phyloP scores from a whole-genome alignment of 2,113 vertebrate genomes.

The Calidris pugnax region DNA sequence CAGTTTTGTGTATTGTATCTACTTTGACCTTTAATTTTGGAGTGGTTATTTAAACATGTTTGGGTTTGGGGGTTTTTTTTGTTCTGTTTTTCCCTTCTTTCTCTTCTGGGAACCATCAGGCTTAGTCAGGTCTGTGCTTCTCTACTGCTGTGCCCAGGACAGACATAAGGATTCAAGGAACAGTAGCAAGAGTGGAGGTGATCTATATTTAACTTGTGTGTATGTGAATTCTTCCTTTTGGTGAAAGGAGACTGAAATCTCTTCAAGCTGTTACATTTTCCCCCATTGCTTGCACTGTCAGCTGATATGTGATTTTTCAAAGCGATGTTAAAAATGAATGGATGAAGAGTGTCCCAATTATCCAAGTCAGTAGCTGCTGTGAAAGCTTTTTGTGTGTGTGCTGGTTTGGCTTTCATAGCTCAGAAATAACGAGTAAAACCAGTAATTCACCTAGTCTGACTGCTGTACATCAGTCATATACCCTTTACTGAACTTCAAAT shows the following conservation, averaged over 20 bases:
- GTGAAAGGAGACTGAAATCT: not conserved
- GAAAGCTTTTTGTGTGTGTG: rapidly evolving
- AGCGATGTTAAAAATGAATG: not conserved
- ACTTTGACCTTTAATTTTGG: not conserved
- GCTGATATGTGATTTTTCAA: conserved; percentile 3
- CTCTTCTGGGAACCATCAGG: not conserved
- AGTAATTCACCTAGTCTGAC: not conserved
- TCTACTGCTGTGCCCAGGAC: not conserved
- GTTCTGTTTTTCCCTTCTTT: not conserved
- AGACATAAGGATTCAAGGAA: not conserved
- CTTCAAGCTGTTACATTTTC: not conserved
- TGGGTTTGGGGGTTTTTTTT: not conserved
- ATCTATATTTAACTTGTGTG: not conserved
- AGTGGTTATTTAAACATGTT: not conserved
- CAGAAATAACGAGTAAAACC: not conserved
- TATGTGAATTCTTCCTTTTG: not conserved
- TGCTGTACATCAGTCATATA: not conserved
- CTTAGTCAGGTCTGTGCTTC: not conserved
- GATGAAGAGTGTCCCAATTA: conserved; percentile 15
- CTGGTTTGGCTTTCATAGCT: not conserved
- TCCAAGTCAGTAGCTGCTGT: not conserved
- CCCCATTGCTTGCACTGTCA: not conserved
- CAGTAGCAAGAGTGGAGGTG: not conserved
- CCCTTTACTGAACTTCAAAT: not conserved
- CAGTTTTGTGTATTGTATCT: not conserved